Percentiles rank a stretch among this genome's conserved stretches.
phyloP scores from a whole-genome alignment of 1,140 invertebrate species.

The Palaemon carinicauda region DNA sequence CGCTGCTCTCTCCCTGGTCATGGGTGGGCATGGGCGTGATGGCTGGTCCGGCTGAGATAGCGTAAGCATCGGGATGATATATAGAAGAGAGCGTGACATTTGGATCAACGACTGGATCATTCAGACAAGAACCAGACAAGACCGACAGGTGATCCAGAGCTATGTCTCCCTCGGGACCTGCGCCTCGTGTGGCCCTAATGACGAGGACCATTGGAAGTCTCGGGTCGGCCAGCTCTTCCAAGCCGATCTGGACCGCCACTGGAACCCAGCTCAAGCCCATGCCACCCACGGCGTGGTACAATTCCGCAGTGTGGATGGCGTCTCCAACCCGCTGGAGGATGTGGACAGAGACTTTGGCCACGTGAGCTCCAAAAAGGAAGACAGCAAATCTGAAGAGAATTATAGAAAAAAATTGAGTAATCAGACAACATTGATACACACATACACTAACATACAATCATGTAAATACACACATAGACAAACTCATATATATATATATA shows the following conservation, averaged over 20 bases:
- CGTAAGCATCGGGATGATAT: neutral
- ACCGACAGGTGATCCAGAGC: conserved; percentile 48
- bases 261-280: conserved; percentile 54
- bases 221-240: conserved; percentile 28
- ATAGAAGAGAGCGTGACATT: conserved; percentile 16
- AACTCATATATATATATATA: neutral
- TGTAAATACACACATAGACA: neutral
- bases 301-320: neutral
- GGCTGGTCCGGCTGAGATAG: conserved; percentile 36
- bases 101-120: neutral
- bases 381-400: conserved; percentile 30
- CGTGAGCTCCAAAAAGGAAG: conserved; percentile 51
- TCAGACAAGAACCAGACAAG: conserved; percentile 28
- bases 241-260: conserved; percentile 7
- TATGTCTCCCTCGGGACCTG: conserved; percentile 52
- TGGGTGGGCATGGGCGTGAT: conserved; percentile 20
- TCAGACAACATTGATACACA: too few species aligned
- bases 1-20: neutral
- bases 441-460: neutral
- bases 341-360: conserved; percentile 42
- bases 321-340: conserved; percentile 3
- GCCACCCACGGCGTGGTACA: conserved; percentile 42
- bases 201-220: conserved; percentile 36
- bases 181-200: conserved; percentile 35
- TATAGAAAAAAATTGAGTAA: too few species aligned